phyloP scores from a whole-genome alignment of 2,888 invertebrate genomes.

The Folsomia candida region DNA sequence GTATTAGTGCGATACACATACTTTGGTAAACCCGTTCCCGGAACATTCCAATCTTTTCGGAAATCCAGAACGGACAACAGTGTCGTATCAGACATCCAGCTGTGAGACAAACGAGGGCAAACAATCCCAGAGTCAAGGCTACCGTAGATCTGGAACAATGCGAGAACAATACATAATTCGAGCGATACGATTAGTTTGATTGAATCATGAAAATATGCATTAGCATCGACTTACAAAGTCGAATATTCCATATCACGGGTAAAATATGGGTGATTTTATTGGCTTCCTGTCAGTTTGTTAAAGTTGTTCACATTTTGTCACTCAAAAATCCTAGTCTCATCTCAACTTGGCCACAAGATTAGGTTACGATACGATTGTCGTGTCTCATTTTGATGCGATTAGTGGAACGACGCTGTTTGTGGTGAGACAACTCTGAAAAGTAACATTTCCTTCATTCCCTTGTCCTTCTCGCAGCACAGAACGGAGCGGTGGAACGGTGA shows the following conservation, averaged over 20 bases:
- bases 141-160: constrained; percentile 2
- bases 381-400: neutral
- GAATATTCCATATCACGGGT: neutral
- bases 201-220: neutral
- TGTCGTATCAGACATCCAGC: constrained; percentile 12
- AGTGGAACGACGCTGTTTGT: no score
- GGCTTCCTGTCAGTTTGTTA: neutral
- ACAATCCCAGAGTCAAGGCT: constrained; percentile 8
- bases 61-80: constrained; percentile 18
- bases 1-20: constrained; percentile 2
- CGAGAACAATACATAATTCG: neutral
- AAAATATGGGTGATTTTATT: neutral
- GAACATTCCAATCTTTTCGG: constrained; percentile 18
- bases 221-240: neutral
- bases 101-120: constrained; percentile 1
- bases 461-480: no score
- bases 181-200: no score
- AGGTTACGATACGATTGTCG: no score
- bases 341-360: neutral
- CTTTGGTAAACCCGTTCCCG: constrained; percentile 16
- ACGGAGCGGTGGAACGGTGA: no score
- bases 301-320: neutral
- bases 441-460: neutral
- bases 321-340: neutral
- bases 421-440: neutral